Evolutionary conservation across 1,140 invertebrate species (phyloP).

Genomic region (Trachymyrmex septentrionalis): DNA sequence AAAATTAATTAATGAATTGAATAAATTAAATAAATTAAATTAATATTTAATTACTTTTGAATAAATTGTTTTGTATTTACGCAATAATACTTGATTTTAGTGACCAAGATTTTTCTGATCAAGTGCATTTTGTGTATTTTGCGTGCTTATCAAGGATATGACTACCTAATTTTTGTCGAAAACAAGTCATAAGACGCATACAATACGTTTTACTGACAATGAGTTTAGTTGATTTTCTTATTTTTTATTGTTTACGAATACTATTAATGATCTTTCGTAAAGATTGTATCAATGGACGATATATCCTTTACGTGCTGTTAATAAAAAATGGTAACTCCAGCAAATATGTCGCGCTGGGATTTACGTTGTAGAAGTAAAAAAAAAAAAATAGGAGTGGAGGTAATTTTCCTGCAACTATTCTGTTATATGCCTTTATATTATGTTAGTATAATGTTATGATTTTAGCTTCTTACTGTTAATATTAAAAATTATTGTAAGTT

Average conservation of each 20-base stretch:
- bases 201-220: neutral
- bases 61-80: neutral
- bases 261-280: constrained; percentile 12
- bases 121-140: neutral
- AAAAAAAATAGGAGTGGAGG: too few relatives aligned
- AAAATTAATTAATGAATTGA: too few relatives aligned
- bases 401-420: too few relatives aligned
- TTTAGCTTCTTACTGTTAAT: too few relatives aligned
- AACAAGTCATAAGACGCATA: neutral
- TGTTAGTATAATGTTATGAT: too few relatives aligned
- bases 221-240: neutral
- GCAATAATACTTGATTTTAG: neutral
- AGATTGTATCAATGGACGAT: constrained; percentile 8
- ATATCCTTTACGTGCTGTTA: constrained; percentile 26
- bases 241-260: neutral
- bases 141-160: neutral
- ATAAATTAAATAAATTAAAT: too few relatives aligned
- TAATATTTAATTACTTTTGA: neutral
- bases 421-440: too few relatives aligned
- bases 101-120: neutral
- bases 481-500: too few relatives aligned
- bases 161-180: neutral
- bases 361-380: too few relatives aligned
- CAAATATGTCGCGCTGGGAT: too few relatives aligned
- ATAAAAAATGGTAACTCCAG: neutral